Evolutionary conservation across 2,113 vertebrate genomes (phyloP), one percentile per base, ranked within the genome.

Genomic region (Reinhardtius hippoglossoides): DNA sequence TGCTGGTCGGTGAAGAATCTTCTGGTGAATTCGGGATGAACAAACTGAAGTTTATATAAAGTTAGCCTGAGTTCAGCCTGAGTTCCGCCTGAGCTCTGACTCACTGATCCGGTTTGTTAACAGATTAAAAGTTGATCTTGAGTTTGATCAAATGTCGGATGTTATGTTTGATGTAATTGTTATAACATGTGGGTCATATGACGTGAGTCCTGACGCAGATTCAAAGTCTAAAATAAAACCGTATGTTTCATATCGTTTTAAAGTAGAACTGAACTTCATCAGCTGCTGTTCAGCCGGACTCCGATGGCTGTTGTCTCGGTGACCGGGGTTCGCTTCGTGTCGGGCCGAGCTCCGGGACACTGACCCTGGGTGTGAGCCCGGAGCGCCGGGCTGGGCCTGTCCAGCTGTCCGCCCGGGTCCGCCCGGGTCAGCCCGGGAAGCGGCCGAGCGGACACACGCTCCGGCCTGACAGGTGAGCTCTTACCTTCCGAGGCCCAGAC

Each of bases 401-500:
- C 46, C 46, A 15, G 46, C 50, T 20, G 50, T 9, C 50, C 50
- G 50, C 18, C 50, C 50, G 50, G 20, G 50, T 9, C 50, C 50
- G 50, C 18, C 50, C 50, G 50, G 20, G 18, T 54, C 50, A 15
- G 50, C 18, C 50, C 18, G 50, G 16, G 18, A 9, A 18, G 20
- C 50, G 50, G 50, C 50, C 14, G 46, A 4, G 46, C 14, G 6
- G 14, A 16, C 46, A 46, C 35, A 40, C 37, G 9, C 40, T 13
- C 40, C 40, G 9, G 40, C 40, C 40, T 13, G 12, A n/a, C 18
- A 21, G 52, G 59, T 9, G 48, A 21, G 48, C 21, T 5, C 67
- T 88, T 77, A 94, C 94, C 93, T 92, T 80, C 83, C 78, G 82
- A 68, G 83, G 81, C 88, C 81, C 83, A 75, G 85, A 69, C 78